These are phyloP conservation scores for Drosophila sp. DNA, from an alignment of 1,140 invertebrate genomes.

Conservation along the genomic window DNA sequence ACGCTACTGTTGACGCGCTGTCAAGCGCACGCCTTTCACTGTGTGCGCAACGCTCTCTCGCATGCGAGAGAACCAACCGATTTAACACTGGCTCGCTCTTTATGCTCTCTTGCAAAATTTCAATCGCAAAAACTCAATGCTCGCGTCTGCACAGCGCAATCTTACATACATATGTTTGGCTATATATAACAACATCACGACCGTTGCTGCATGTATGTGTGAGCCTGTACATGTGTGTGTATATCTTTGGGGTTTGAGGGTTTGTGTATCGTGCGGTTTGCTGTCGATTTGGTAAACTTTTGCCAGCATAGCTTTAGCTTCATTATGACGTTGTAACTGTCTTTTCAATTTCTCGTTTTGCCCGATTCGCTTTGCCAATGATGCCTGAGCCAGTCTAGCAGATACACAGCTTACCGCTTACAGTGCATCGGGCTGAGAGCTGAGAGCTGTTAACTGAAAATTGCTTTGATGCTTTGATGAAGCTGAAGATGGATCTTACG, in stretches of 20 bases:
- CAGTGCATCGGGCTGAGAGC: slow-evolving; percentile 27
- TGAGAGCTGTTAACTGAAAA: slow-evolving; percentile 68
- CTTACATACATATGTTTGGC: slow-evolving; percentile 15
- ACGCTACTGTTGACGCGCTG: slow-evolving; percentile 61
- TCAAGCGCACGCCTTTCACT: slow-evolving; percentile 55
- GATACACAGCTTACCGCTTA: slow-evolving; percentile 56
- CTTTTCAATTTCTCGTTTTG: slow-evolving; percentile 83
- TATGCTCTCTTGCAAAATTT: slow-evolving; percentile 40
- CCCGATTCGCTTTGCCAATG: slow-evolving; percentile 78
- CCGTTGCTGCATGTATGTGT: neutral
- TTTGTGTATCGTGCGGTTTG: slow-evolving; percentile 72
- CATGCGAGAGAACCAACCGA: slow-evolving; percentile 18
- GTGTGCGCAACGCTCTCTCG: slow-evolving; percentile 30
- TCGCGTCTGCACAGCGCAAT: slow-evolving; percentile 14
- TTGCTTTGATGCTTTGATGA: slow-evolving; percentile 55
- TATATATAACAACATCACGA: slow-evolving; percentile 63
- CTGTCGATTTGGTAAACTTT: slow-evolving; percentile 70
- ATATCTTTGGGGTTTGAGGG: slow-evolving; percentile 42
- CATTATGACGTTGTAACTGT: slow-evolving; percentile 81
- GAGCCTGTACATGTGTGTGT: slow-evolving; percentile 24
- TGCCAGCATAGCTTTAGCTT: slow-evolving; percentile 53
- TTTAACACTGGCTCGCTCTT: slow-evolving; percentile 22
- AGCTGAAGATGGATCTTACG: slow-evolving; percentile 72
- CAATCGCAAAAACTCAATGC: slow-evolving; percentile 50
- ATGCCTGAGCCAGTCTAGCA: slow-evolving; percentile 50